Evolutionary conservation across 2,797 vertebrate species (phyloP), one percentile per base, ranked within the genome.

Genomic region (Borostomias antarcticus): DNA sequence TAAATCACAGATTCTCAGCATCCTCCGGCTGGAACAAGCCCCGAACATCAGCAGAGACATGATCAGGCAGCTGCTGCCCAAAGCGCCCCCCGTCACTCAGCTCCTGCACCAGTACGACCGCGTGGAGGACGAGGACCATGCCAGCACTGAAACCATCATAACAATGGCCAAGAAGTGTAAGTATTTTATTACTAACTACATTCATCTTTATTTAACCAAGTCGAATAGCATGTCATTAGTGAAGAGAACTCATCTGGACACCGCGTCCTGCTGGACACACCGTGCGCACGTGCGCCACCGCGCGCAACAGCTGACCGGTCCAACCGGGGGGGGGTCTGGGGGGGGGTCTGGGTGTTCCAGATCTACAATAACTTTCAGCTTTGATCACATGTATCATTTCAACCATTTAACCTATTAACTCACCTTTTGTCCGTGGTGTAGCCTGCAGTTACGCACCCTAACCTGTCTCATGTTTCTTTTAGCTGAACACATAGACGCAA

Each of bases 41-140:
- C 95, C 95, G 58, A 96, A 95, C 81, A 95, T 96, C 82, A 96
- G 94, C 86, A 91, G 93, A 81, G 94, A 95, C 79, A 91, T 92
- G 78, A 91, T 95, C 68, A 91, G 90, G 61, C 93, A 93, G 87
- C 93, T 95, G 79, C 77, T 95, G 78, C 95, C 95, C 74, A 93
- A 92, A 85, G 95, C 95, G 68, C 94, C 94, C 70, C 94, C 94
- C 0, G 84, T 96, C n/a, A 93, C 91, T 84, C 91, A 94, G 77
- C 81, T 95, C 35, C 89, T 93, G 66, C 89, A 93, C 79, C 92
- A 93, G 73, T 93, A 92, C 48, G 91, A 94, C 0, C 89, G 91
- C 76, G 77, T 93, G 81, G 93, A 94, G 29, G 93, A 94, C 63
- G 94, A 94, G 77, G 94, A 95, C 68, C 94, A 95, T 32, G 92